Conservation (phyloP, 1,140 invertebrate genomes). For the Sinonovacula constricta region DNA sequence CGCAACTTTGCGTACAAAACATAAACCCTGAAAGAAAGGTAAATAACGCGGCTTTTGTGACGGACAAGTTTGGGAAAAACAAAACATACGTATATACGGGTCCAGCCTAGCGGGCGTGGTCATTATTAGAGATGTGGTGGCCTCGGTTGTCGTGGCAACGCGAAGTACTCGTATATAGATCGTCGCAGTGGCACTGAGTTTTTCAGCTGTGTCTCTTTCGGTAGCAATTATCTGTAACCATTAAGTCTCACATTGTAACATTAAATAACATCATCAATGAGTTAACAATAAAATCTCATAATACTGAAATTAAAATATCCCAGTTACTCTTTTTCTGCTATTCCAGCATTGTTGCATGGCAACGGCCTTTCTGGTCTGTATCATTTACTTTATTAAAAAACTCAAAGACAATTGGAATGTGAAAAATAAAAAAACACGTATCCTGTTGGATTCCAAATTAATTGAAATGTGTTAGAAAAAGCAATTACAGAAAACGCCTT, state of each 20-base stretch:
- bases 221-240: conserved; percentile 28
- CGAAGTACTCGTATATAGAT: conserved; percentile 28
- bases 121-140: neutral
- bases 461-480: neutral
- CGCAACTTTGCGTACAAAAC: neutral
- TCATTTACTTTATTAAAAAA: neutral
- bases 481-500: too few species aligned
- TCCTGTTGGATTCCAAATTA: neutral
- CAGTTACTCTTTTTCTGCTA: neutral
- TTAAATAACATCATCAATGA: neutral
- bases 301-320: neutral
- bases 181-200: conserved; percentile 2
- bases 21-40: neutral
- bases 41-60: neutral
- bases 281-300: too few species aligned
- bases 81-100: conserved; percentile 37
- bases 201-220: conserved; percentile 29
- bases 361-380: neutral
- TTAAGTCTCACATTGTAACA: neutral
- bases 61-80: neutral
- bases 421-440: neutral
- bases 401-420: neutral
- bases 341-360: neutral
- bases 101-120: conserved; percentile 11
- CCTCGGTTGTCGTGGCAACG: conserved; percentile 17